Conservation (phyloP, 2,888 invertebrate genomes). For the Leptura quadrifasciata region DNA sequence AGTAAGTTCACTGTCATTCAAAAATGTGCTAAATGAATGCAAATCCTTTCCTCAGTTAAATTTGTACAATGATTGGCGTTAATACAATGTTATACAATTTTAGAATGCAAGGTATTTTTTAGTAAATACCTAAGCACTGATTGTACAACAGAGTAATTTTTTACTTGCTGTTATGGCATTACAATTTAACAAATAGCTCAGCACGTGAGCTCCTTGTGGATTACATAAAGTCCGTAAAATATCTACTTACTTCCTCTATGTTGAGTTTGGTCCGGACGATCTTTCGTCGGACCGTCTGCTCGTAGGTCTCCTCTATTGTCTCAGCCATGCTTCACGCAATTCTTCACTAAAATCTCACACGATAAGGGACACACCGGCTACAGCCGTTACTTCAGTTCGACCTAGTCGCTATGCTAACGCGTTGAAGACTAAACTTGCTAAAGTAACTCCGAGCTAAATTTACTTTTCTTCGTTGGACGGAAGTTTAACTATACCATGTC, state of each 20-base stretch:
- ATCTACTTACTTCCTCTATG: slow-evolving; percentile 82
- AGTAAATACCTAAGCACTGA: neutral
- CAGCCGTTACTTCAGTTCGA: slow-evolving; percentile 53
- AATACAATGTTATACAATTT: neutral
- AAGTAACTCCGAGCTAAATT: slow-evolving; percentile 56
- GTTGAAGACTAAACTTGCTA: slow-evolving; percentile 64
- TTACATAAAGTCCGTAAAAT: slow-evolving; percentile 41
- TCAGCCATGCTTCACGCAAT: slow-evolving; percentile 76
- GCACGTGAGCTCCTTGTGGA: slow-evolving; percentile 1
- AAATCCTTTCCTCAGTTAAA: neutral
- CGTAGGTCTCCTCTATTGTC: slow-evolving; percentile 83
- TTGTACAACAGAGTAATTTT: neutral
- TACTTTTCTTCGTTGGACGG: slow-evolving; percentile 48
- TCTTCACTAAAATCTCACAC: slow-evolving; percentile 44
- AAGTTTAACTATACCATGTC: slow-evolving; percentile 46
- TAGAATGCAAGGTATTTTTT: neutral
- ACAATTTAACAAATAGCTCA: neutral
- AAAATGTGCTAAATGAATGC: neutral
- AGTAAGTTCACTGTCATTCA: neutral
- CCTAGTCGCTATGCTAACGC: slow-evolving; percentile 67
- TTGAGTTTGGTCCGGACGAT: slow-evolving; percentile 82
- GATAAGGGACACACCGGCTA: slow-evolving; percentile 46
- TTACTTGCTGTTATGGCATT: neutral
- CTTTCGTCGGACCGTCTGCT: slow-evolving; percentile 83
- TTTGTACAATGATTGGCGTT: neutral